Evolutionary conservation across 2,113 vertebrate species (phyloP).

Genomic region (Macaca mulatta): DNA sequence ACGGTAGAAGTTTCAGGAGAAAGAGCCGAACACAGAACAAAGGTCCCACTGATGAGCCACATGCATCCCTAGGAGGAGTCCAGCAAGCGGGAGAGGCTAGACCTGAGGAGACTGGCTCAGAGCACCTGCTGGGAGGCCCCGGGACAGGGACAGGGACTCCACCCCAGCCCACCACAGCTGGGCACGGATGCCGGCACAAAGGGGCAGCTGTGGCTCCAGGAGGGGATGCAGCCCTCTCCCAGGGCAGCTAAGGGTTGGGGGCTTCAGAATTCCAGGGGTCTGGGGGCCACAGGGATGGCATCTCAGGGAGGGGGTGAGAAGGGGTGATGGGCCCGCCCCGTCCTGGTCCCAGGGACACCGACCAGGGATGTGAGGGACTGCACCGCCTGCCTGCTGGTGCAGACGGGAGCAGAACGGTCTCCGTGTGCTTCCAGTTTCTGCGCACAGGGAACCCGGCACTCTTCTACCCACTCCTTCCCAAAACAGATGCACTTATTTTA

Average conservation of each 20-base stretch:
- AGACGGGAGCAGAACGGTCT: not conserved
- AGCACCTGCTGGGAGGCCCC: too few relatives aligned
- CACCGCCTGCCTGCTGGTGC: not conserved
- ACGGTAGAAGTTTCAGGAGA: not conserved
- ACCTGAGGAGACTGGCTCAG: too few relatives aligned
- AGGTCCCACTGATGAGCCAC: not conserved
- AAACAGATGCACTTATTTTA: conserved; percentile 35
- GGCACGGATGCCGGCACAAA: not conserved
- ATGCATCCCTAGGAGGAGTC: too few relatives aligned
- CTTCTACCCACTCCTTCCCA: conserved; percentile 72
- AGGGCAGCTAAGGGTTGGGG: not conserved
- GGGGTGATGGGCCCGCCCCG: fast-evolving
- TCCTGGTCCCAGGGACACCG: too few relatives aligned
- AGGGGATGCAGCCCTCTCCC: too few relatives aligned
- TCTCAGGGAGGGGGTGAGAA: fast-evolving
- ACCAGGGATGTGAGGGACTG: not conserved
- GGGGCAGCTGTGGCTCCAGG: not conserved
- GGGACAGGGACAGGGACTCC: not conserved
- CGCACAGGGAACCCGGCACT: conserved; percentile 55
- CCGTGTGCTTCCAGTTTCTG: not conserved
- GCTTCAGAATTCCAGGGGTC: not conserved
- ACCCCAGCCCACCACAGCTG: not conserved
- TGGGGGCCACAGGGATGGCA: not conserved
- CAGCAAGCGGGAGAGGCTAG: too few relatives aligned
- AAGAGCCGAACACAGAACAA: not conserved